Evolutionary conservation across 2,888 invertebrate species (phyloP).

Genomic region (Byasa hedistus): DNA sequence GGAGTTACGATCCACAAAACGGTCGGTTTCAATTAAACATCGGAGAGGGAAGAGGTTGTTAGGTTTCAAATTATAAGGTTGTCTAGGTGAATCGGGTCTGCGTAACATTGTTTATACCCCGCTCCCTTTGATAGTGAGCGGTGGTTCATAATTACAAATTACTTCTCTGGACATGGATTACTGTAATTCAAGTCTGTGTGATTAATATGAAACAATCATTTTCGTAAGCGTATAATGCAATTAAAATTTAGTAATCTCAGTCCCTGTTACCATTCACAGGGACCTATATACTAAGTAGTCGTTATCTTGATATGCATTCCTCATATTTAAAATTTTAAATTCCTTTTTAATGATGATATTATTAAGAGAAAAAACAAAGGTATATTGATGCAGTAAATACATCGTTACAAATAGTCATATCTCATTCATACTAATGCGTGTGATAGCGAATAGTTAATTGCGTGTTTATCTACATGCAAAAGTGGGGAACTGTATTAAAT

Average conservation of each 20-base stretch:
- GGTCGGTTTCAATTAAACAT: constrained; percentile 56
- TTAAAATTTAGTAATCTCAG: not conserved
- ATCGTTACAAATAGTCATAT: no score
- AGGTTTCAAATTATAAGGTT: constrained; percentile 51
- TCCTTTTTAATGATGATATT: no score
- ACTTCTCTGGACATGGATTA: constrained; percentile 14
- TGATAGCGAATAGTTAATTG: constrained; percentile 16
- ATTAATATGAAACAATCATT: constrained; percentile 18
- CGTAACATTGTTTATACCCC: constrained; percentile 51
- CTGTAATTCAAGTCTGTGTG: constrained; percentile 10
- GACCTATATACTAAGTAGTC: no score
- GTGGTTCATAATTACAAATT: constrained; percentile 28
- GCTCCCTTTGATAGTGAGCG: constrained; percentile 38
- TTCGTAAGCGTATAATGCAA: not conserved
- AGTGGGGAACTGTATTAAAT: constrained; percentile 13
- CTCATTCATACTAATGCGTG: no score
- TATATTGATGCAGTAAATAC: no score
- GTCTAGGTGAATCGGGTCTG: constrained; percentile 44
- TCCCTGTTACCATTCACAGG: no score
- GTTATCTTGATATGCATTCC: no score
- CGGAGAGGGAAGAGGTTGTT: constrained; percentile 43
- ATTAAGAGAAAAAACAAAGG: no score
- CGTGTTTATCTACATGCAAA: constrained; percentile 20
- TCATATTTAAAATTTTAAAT: no score
- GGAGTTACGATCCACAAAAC: constrained; percentile 54